Conservation (phyloP, 2,113 vertebrate genomes). For the human region GRCh38 chr22:42902001-42902500, state of each 20-base stretch:
- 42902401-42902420: fast-evolving
- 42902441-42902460: not conserved
- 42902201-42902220: not conserved
- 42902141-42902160: not conserved
- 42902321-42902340: not conserved
- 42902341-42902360: not conserved
- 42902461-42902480: not conserved
- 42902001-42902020: not conserved
- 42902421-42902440: not conserved
- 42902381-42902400: no score
- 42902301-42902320: fast-evolving
- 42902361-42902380: not conserved
- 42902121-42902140: not conserved
- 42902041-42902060: not conserved
- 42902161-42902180: not conserved
- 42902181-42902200: not conserved
- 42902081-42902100: not conserved
- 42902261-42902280: not conserved
- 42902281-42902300: not conserved
- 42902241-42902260: not conserved
- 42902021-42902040: not conserved
- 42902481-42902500: not conserved
- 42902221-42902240: not conserved
- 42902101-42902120: not conserved
- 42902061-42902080: not conserved